phyloP scores from a whole-genome alignment of 1,140 invertebrate genomes.

The Diprion similis region DNA sequence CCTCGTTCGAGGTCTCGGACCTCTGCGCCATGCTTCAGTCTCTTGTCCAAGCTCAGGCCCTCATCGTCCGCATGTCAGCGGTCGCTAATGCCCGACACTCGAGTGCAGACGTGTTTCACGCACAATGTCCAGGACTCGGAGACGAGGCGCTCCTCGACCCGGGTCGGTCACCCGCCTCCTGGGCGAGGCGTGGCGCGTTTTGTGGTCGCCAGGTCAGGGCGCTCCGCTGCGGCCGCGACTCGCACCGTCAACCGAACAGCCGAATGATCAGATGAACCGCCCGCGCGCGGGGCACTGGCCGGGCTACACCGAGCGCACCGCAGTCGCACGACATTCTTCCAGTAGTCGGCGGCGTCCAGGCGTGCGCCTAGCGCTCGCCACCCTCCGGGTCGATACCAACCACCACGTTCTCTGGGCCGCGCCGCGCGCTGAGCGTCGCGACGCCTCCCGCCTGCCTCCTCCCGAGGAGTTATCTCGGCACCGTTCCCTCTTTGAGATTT shows the following conservation, averaged over 20 bases:
- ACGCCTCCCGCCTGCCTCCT: constrained; percentile 25
- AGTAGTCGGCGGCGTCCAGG: constrained; percentile 37
- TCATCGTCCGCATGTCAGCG: constrained; percentile 18
- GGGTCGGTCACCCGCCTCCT: constrained; percentile 27
- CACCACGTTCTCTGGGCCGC: constrained; percentile 39
- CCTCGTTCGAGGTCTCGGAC: constrained; percentile 54
- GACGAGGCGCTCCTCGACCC: constrained; percentile 3
- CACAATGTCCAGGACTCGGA: no score
- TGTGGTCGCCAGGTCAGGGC: constrained; percentile 21
- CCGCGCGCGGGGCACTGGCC: constrained; percentile 58
- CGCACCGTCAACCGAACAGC: constrained; percentile 24
- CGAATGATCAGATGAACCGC: constrained; percentile 47
- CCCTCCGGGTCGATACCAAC: constrained; percentile 56
- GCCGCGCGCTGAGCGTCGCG: constrained; percentile 24
- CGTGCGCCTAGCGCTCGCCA: constrained; percentile 49
- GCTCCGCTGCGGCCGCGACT: constrained; percentile 13
- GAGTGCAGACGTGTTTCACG: no score
- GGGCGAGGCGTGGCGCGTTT: constrained; percentile 27
- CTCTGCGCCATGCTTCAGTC: constrained; percentile 43
- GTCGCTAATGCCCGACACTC: no score
- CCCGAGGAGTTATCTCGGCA: not conserved
- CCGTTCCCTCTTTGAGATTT: no score
- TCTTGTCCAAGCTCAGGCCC: constrained; percentile 17
- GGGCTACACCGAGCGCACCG: constrained; percentile 51
- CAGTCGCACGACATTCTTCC: constrained; percentile 10